Evolutionary conservation across 1,140 invertebrate species (phyloP), one percentile per base, ranked within the genome.

Genomic region (Dysdera silvatica): DNA sequence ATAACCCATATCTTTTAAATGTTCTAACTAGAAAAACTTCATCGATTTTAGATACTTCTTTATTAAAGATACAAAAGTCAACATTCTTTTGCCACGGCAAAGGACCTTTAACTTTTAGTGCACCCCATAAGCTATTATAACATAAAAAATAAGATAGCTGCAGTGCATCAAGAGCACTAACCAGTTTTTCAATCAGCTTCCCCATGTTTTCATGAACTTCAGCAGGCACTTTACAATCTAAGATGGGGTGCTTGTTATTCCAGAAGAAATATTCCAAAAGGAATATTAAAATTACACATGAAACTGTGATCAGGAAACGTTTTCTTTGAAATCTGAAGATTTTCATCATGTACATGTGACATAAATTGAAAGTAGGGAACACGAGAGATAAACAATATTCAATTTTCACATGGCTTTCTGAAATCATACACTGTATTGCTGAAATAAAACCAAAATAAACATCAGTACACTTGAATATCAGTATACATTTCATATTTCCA

Each of bases 101-200:
- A 37, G 77, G 72, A 12, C 71, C 69, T 20, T 75, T 74, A 24
- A 71, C 54, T 60, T 78, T 73, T 12, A 81, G 68, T 14, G 77
- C 76, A n/a, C 78, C 79, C 79, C 80, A 82, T 6, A 82, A 72
- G n/a, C 75, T 75, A 26, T 78, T 77, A 67, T 80, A 82, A 68
- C 80, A 82, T 2, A 81, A 67, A 60, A 78, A 80, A 69, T 81
- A 75, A 6, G 73, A 71, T 2, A 80, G 59, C 8, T 72, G 64
- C 23, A 78, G 59, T 20, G 70, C 66, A n/a, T 68, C 52, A 23
- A 80, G 29, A 31, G 54, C 31, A 18, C 54, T 41, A 29, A 51
- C 35, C 35, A 54, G 26, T 18, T 18, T 5, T 29, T 48, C 31
- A 26, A 60, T n/a, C 7, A 61, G 29, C 2, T 61, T n/a, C 29